Evolutionary conservation across 2,113 vertebrate species (phyloP), one percentile per base, ranked within the genome.

Genomic region (Myiagra hebetior): DNA sequence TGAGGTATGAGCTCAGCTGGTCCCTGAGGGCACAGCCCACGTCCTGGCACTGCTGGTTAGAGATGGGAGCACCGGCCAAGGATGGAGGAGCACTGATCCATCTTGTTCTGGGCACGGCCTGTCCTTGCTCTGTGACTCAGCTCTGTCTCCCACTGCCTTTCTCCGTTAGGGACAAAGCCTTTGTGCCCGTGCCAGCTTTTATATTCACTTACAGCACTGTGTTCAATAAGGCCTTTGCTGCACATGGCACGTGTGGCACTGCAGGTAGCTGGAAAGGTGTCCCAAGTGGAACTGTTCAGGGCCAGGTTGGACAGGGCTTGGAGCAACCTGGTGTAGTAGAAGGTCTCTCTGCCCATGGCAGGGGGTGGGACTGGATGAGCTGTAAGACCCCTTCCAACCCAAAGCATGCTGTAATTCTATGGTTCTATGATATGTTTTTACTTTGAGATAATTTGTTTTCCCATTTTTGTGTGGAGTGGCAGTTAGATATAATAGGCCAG

Each of bases 1-100:
- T 60, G 98, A 99, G 98, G 99, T 99, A 81, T 47, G 92, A 93
- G 64, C 65, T 75, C 47, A 39, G 64, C 72, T 52, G 70, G 41
- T 62, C 65, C 39, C 81, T 7, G 39, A 39, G 62, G 64, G 67
- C 73, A 42, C 82, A 75, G 89, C 83, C 82, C 76, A 74, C 0
- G 0, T 35, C 47, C 79, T 84, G 83, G 42, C 47, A 74, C 62
- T 2, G 0, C 80, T 77, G 87, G 30, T 31, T 65, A 21, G 67
- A 37, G 59, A 7, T 10, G 1, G 23, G 67, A 87, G 53, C 49
- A 20, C 28, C 0, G 1, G 67, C 57, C 49, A 21, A 57, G 91
- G 63, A 28, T 41, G 22, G 52, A 90, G 75, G 50, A 83, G 82
- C 69, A 70, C 67, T 33, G 82, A 60, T 62, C 59, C 53, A 15